Conservation (phyloP, 2,797 vertebrate genomes). For the Mormyrus hasselquistii region DNA sequence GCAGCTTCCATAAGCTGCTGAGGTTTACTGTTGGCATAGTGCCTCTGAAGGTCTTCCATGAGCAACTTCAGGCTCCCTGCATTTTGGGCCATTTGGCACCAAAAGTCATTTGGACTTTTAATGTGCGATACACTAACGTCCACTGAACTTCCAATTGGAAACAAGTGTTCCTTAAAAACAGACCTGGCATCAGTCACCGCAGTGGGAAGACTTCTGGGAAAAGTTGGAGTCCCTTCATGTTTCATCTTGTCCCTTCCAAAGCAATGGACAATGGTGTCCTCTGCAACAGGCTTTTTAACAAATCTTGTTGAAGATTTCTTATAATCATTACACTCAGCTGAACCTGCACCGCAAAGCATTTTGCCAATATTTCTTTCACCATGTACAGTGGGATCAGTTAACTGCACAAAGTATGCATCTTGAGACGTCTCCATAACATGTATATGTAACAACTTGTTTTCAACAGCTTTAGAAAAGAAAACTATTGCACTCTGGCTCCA, state of each 20-base stretch:
- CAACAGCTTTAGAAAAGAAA: slow-evolving; percentile 70
- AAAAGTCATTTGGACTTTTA: slow-evolving; percentile 80
- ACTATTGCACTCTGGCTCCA: slow-evolving; percentile 70
- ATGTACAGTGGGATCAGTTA: slow-evolving; percentile 60
- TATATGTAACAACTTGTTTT: slow-evolving; percentile 67
- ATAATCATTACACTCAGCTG: slow-evolving; percentile 55
- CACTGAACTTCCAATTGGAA: slow-evolving; percentile 76
- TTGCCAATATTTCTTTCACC: slow-evolving; percentile 67
- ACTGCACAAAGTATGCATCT: slow-evolving; percentile 62
- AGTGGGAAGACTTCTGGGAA: slow-evolving; percentile 13
- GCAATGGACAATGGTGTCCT: slow-evolving; percentile 7
- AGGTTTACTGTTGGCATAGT: slow-evolving; percentile 62
- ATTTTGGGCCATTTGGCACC: slow-evolving; percentile 76
- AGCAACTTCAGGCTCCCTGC: slow-evolving; percentile 56
- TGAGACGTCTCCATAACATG: slow-evolving; percentile 53
- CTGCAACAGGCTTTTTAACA: slow-evolving; percentile 6
- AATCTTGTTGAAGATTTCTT: slow-evolving; percentile 27
- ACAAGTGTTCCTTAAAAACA: slow-evolving; percentile 62
- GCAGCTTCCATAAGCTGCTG: slow-evolving; percentile 47
- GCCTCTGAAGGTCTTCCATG: slow-evolving; percentile 75
- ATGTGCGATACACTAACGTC: slow-evolving; percentile 73
- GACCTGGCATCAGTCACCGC: slow-evolving; percentile 28
- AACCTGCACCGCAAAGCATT: slow-evolving; percentile 60
- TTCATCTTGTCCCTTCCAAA: slow-evolving; percentile 6
- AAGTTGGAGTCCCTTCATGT: slow-evolving; percentile 2